Evolutionary conservation across 2,797 vertebrate genomes (phyloP).

Genomic region (Cuculus canorus): DNA sequence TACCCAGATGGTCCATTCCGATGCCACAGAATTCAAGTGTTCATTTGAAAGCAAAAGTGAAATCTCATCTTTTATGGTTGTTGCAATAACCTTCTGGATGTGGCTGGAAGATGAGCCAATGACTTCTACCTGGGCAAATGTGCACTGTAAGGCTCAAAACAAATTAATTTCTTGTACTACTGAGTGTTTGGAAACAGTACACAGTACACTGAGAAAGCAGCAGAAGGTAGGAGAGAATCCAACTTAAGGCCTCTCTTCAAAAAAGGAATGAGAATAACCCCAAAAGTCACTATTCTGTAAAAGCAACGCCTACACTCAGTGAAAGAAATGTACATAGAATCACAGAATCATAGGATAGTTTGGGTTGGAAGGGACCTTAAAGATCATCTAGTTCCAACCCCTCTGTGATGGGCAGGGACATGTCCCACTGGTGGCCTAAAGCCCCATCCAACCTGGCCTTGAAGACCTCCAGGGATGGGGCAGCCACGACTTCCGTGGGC

Average conservation of each 20-base stretch:
- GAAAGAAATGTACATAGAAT: not conserved
- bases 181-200: not conserved
- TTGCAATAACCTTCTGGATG: not conserved
- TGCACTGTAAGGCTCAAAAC: accelerated
- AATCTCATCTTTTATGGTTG: not conserved
- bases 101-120: not conserved
- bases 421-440: no score
- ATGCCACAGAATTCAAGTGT: not conserved
- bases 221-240: conserved; percentile 40
- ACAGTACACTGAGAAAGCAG: not conserved
- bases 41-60: not conserved
- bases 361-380: no score
- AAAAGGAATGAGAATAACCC: not conserved
- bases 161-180: not conserved
- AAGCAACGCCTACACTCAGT: not conserved
- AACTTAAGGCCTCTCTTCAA: not conserved
- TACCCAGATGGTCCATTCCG: not conserved
- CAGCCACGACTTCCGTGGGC: no score
- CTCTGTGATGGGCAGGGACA: no score
- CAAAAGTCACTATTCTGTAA: not conserved
- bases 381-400: no score
- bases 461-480: no score
- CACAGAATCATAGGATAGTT: no score
- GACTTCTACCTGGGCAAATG: not conserved
- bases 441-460: no score